Evolutionary conservation across 1,140 invertebrate genomes (phyloP), one percentile per base, ranked within the genome.

Genomic region (Drosophila grimshawi): DNA sequence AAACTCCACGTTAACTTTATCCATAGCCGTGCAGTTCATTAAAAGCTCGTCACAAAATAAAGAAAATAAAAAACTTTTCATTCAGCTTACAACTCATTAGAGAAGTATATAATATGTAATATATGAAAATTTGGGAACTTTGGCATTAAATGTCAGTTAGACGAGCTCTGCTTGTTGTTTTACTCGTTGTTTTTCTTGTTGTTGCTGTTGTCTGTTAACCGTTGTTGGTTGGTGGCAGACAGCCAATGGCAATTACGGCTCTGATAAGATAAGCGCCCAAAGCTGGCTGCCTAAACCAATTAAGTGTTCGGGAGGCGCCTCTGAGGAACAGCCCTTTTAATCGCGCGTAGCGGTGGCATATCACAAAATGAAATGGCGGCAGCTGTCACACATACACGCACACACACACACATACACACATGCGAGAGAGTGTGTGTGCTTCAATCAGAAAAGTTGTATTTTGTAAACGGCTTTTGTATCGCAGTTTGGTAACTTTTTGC

Each of bases 251-350:
- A 88, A 88, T 88, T 89, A 89, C 80, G 57, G 63, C 61, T 67
- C 49, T 88, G 83, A 88, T 88, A 88, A 88, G 85, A 88, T 88
- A 88, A 88, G 85, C 83, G 72, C 51, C 63, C 76, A 46, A 74
- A 86, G 82, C 79, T 71, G 52, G 72, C 55, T 89, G 83, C 73
- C 83, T 89, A 89, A 88, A 88, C 83, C 85, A 88, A 88, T 88
- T 88, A 89, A 45, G 73, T 49, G 71, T 66, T 33, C 11, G 41
- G 29, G 46, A 1, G 46, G 33, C 35, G 19, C 39, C 29, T 66
- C 53, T 4, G 53, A 27, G 32, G 5, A 60, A 55, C 56, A 19
- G 19, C 70, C 82, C 76, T 78, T 81, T 88, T 86, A 65, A 75
- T 88, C 66, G 59, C 51, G 70, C 63, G 46, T 66, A 35, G 37